These are phyloP conservation scores for Altica lythri DNA, from an alignment of 2,888 invertebrate genomes.

Conservation along the genomic window DNA sequence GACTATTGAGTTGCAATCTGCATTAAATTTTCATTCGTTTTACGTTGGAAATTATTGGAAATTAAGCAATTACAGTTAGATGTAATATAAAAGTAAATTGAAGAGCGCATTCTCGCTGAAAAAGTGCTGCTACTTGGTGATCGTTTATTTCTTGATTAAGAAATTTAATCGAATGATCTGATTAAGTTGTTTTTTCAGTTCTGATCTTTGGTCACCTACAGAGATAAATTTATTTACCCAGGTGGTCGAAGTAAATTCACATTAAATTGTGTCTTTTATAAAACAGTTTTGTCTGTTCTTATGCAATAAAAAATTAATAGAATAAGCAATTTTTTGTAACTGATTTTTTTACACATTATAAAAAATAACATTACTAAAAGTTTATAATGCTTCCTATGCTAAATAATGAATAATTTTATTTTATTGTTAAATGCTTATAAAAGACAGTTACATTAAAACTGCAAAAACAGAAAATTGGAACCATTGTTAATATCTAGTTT, in stretches of 20 bases:
- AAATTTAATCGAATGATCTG: constrained; percentile 19
- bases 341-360: too few relatives aligned
- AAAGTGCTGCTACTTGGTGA: constrained; percentile 18
- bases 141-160: constrained; percentile 23
- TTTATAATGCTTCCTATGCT: too few relatives aligned
- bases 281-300: too few relatives aligned
- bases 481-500: too few relatives aligned
- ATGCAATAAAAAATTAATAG: too few relatives aligned
- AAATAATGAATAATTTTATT: too few relatives aligned
- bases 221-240: constrained; percentile 5
- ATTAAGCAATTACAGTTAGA: constrained; percentile 33
- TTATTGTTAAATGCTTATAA: too few relatives aligned
- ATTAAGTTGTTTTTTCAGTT: constrained; percentile 19
- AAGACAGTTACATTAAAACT: too few relatives aligned
- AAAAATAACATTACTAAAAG: too few relatives aligned
- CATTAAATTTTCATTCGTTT: constrained; percentile 23
- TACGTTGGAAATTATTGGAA: constrained; percentile 24
- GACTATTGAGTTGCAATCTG: constrained; percentile 11
- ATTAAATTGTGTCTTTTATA: too few relatives aligned
- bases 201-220: constrained; percentile 18
- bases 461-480: too few relatives aligned
- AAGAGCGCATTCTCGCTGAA: constrained; percentile 9
- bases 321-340: too few relatives aligned
- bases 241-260: constrained; percentile 12
- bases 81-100: constrained; percentile 27